Evolutionary conservation across 2,797 vertebrate species (phyloP).

Genomic region (Onychomys torridus): DNA sequence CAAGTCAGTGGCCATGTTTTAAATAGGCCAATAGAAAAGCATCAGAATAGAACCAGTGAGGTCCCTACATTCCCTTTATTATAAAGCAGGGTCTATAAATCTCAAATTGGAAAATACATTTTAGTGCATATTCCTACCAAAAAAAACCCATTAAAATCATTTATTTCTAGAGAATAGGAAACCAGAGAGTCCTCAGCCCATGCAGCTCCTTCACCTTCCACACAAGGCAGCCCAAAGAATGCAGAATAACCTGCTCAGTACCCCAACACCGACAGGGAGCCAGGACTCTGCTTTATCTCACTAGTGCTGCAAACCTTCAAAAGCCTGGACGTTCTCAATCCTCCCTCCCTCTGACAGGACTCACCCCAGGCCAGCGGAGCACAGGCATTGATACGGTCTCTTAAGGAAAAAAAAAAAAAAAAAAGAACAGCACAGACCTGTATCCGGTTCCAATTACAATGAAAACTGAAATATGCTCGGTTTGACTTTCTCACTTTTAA

Average conservation of each 20-base stretch:
- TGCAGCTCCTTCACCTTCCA: neutral
- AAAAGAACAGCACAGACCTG: neutral
- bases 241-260: neutral
- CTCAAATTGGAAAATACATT: conserved; percentile 13
- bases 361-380: neutral
- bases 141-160: neutral
- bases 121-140: neutral
- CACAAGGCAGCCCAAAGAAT: neutral
- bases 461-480: neutral
- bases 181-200: neutral
- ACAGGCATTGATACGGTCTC: neutral
- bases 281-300: neutral
- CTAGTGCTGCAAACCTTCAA: neutral
- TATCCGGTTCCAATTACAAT: conserved; percentile 2
- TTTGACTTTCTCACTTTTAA: neutral
- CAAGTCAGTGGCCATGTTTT: conserved; percentile 28
- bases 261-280: neutral
- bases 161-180: neutral
- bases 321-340: neutral
- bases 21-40: conserved; percentile 37
- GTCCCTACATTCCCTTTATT: neutral
- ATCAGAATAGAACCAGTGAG: neutral
- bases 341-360: neutral
- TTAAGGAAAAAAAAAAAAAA: neutral
- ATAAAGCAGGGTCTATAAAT: neutral